These are phyloP conservation scores for Catotricha subobsoleta DNA, from an alignment of 2,888 invertebrate genomes.

Conservation along the genomic window DNA sequence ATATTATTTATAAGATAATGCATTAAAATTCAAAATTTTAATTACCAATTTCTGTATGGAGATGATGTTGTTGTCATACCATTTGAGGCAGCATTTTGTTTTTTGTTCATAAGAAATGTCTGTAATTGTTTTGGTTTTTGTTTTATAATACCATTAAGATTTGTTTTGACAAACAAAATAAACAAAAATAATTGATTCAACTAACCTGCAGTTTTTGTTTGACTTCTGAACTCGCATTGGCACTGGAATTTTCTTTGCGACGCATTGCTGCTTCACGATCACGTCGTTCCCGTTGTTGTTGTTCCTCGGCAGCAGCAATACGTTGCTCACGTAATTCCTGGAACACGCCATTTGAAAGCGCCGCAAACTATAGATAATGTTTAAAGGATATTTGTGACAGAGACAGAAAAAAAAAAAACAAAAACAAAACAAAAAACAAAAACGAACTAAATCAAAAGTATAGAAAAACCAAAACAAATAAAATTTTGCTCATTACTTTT, in stretches of 20 bases:
- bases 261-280: conserved; percentile 75
- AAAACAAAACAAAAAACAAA: conserved; percentile 10
- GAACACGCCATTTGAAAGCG: conserved; percentile 32
- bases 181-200: background rate
- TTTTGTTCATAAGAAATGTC: conserved; percentile 67
- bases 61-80: conserved; percentile 45
- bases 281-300: conserved; percentile 57
- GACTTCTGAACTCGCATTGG: conserved; percentile 89
- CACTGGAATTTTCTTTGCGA: conserved; percentile 90
- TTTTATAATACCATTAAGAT: background rate
- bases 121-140: conserved; percentile 20
- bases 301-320: conserved; percentile 57
- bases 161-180: background rate
- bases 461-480: background rate
- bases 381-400: conserved; percentile 16
- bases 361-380: conserved; percentile 29
- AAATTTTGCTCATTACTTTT: too few relatives aligned
- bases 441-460: background rate
- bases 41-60: conserved; percentile 62
- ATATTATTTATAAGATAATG: background rate
- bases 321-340: conserved; percentile 54
- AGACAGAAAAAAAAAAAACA: conserved; percentile 12
- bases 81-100: conserved; percentile 60
- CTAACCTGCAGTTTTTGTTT: conserved; percentile 81
- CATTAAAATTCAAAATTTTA: background rate